Evolutionary conservation across 2,797 vertebrate genomes (phyloP).

Genomic region (Chrosomus eos): DNA sequence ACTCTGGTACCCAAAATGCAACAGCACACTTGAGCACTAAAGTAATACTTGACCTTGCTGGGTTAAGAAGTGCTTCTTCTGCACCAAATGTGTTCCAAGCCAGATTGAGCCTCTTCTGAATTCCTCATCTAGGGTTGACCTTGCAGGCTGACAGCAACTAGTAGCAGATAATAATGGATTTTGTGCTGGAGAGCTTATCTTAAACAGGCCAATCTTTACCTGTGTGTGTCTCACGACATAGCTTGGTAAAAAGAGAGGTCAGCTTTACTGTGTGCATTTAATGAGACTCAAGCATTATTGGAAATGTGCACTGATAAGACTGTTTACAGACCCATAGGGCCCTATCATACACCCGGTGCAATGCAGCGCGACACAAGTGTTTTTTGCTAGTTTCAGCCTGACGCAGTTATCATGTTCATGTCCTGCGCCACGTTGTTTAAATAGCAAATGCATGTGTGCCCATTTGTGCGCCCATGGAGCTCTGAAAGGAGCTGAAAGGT

Average conservation of each 20-base stretch:
- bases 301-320: conserved; percentile 31
- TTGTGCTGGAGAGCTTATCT: conserved; percentile 36
- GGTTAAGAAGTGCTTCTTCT: conserved; percentile 19
- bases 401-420: too few species aligned
- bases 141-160: conserved; percentile 22
- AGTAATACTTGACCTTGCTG: conserved; percentile 30
- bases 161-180: conserved; percentile 47
- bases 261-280: conserved; percentile 30
- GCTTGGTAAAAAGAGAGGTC: conserved; percentile 32
- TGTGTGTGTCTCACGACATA: conserved; percentile 25
- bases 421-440: too few species aligned
- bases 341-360: too few species aligned
- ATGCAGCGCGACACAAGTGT: too few species aligned
- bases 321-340: not conserved
- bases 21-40: not conserved
- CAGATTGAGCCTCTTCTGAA: conserved; percentile 34
- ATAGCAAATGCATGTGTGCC: too few species aligned
- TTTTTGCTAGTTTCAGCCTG: too few species aligned
- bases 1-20: conserved; percentile 5
- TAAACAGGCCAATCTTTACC: conserved; percentile 41
- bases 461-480: too few species aligned
- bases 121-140: conserved; percentile 34
- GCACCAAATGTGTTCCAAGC: conserved; percentile 11
- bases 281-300: conserved; percentile 18
- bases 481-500: too few species aligned